phyloP scores from a whole-genome alignment of 2,888 invertebrate genomes.

The Parapristionchus giblindavisi region DNA sequence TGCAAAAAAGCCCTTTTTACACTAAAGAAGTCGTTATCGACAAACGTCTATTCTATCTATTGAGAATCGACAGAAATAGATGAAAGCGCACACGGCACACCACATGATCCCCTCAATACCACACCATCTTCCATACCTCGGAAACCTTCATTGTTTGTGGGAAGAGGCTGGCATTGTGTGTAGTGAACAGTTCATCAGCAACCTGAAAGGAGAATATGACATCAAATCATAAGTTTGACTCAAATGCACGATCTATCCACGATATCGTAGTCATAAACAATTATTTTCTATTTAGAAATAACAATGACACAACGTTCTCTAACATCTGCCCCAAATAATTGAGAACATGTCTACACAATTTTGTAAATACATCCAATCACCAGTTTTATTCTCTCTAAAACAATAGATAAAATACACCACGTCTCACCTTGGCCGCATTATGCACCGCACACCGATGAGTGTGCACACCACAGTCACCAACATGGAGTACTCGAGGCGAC shows the following conservation, averaged over 20 bases:
- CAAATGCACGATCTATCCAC: too few species aligned
- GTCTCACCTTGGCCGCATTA: slow-evolving; percentile 32
- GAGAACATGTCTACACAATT: background rate
- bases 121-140: slow-evolving; percentile 46
- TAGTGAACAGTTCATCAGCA: slow-evolving; percentile 66
- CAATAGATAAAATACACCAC: background rate
- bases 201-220: background rate
- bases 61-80: too few species aligned
- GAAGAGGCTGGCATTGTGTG: slow-evolving; percentile 72
- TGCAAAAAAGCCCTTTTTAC: too few species aligned
- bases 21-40: too few species aligned
- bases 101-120: too few species aligned
- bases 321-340: background rate
- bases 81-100: too few species aligned
- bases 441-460: slow-evolving; percentile 58
- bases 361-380: slow-evolving; percentile 35
- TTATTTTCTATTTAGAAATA: too few species aligned
- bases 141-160: slow-evolving; percentile 69
- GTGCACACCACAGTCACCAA: slow-evolving; percentile 90
- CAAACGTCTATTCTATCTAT: too few species aligned
- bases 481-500: slow-evolving; percentile 90
- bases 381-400: background rate
- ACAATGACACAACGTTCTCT: too few species aligned
- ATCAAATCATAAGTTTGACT: too few species aligned
- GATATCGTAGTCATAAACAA: too few species aligned